Percentiles rank a stretch among this genome's conserved stretches.
phyloP scores from a whole-genome alignment of 2,888 invertebrate genomes.

The Tuta absoluta region DNA sequence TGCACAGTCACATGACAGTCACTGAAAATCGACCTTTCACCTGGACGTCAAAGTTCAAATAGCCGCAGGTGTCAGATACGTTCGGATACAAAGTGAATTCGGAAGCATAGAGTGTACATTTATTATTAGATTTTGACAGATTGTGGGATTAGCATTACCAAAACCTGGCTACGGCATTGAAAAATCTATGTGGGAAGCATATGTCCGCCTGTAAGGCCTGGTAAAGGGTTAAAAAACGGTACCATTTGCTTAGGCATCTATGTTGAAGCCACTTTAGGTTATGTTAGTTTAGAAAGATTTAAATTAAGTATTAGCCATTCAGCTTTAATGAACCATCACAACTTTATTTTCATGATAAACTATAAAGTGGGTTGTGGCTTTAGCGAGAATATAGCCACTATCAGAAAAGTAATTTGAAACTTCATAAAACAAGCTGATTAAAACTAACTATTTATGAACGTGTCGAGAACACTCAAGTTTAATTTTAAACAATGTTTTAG shows the following conservation, averaged over 20 bases:
- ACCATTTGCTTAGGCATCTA: too few relatives aligned
- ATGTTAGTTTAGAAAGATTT: too few relatives aligned
- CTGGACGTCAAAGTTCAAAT: too few relatives aligned
- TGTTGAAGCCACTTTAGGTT: too few relatives aligned
- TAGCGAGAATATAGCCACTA: not conserved
- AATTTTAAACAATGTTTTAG: too few relatives aligned
- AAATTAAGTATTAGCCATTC: not conserved
- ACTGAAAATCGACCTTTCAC: too few relatives aligned
- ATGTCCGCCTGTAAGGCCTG: not conserved
- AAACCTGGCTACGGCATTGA: not conserved
- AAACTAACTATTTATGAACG: too few relatives aligned
- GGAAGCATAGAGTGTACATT: not conserved
- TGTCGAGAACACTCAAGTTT: too few relatives aligned
- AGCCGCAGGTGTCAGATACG: not conserved
- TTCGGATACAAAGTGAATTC: not conserved
- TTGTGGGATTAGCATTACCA: not conserved
- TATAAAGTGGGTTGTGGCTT: slow-evolving; percentile 1
- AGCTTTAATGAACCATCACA: not conserved
- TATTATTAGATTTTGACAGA: not conserved
- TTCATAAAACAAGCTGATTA: not conserved
- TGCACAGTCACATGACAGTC: too few relatives aligned
- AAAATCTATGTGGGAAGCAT: not conserved
- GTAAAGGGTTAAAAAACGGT: not conserved
- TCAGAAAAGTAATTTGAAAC: not conserved
- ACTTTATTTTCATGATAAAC: not conserved